phyloP scores from a whole-genome alignment of 2,113 vertebrate genomes.

The Tympanuchus pallidicinctus region DNA sequence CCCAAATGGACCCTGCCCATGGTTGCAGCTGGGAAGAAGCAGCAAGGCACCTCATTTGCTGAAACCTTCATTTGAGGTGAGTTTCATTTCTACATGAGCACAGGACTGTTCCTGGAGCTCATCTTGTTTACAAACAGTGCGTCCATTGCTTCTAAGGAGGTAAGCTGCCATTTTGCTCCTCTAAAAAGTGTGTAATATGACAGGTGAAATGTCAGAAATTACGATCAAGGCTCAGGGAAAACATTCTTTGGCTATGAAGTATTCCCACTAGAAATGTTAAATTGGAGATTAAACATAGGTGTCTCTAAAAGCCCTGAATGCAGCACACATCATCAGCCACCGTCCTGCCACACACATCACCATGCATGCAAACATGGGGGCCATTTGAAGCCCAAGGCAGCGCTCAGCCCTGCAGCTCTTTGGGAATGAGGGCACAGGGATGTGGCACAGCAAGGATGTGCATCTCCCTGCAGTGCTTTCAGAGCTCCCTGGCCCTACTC shows the following conservation, averaged over 20 bases:
- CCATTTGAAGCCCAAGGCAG: accelerated
- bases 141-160: neutral
- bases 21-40: neutral
- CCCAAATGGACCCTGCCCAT: accelerated
- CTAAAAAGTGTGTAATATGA: neutral
- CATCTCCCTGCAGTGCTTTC: neutral
- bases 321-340: neutral
- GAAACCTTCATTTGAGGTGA: neutral
- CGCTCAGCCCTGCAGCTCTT: accelerated
- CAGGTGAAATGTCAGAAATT: neutral
- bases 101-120: neutral
- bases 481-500: neutral
- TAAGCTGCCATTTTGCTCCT: neutral
- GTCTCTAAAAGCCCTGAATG: neutral
- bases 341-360: accelerated
- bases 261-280: neutral
- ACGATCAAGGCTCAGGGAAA: neutral
- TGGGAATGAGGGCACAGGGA: neutral
- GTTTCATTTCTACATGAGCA: neutral
- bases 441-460: neutral
- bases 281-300: neutral
- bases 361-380: accelerated
- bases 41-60: neutral
- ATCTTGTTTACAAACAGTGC: neutral
- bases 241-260: neutral